A percentile compares a stretch with the other conserved stretches of the same genome.
phyloP scores from a whole-genome alignment of 2,113 vertebrate species.

The Grammomys dolichurus region DNA sequence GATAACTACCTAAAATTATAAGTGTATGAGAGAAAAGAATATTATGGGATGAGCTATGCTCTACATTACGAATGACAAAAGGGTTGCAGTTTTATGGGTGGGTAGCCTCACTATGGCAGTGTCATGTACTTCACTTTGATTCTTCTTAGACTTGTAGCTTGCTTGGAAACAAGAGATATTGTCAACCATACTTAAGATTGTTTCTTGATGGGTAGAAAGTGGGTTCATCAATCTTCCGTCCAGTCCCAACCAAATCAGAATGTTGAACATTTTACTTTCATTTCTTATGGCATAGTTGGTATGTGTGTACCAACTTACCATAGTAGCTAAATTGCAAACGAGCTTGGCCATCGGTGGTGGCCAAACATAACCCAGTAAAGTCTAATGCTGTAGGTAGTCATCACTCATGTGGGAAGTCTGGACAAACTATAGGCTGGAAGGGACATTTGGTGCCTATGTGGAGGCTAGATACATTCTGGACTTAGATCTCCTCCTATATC shows the following conservation, averaged over 20 bases:
- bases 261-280: background rate
- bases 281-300: slow-evolving; percentile 4
- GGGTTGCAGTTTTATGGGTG: background rate
- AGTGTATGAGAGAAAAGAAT: background rate
- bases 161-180: background rate
- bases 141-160: background rate
- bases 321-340: background rate
- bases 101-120: background rate
- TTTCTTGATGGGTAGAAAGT: background rate
- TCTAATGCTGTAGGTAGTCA: background rate
- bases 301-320: background rate
- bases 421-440: background rate
- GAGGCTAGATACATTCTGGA: background rate
- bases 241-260: background rate
- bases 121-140: background rate
- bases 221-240: background rate
- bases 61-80: background rate
- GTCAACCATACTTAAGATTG: background rate
- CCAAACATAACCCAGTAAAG: background rate
- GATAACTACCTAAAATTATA: background rate
- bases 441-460: background rate
- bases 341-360: background rate
- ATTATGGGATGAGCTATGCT: background rate
- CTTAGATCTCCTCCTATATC: background rate
- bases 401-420: background rate